These are phyloP conservation scores for Vultur gryphus DNA, from an alignment of 2,797 vertebrate species.

Conservation along the genomic window DNA sequence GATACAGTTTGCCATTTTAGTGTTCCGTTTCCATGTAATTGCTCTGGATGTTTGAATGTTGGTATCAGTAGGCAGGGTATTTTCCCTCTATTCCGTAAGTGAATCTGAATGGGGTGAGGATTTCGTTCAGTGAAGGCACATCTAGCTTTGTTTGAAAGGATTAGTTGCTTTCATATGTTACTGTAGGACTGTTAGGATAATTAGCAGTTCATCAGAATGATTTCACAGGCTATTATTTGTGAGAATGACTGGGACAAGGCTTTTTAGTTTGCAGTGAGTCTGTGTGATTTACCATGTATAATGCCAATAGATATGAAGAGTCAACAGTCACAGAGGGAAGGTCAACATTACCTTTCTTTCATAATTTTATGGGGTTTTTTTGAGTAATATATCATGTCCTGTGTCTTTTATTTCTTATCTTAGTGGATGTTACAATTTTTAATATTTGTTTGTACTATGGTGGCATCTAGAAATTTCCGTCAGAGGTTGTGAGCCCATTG, in stretches of 20 bases:
- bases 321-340: conserved; percentile 1
- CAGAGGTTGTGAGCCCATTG: neutral
- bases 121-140: neutral
- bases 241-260: conserved; percentile 1
- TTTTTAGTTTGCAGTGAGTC: conserved; percentile 19
- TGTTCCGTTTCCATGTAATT: neutral
- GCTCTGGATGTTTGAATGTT: neutral
- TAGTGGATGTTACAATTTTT: neutral
- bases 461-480: neutral
- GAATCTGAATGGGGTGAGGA: conserved; percentile 5
- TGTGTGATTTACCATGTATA: conserved; percentile 24
- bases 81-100: neutral
- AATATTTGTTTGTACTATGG: neutral
- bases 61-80: neutral
- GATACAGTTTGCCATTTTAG: conserved; percentile 5
- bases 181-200: conserved; percentile 23
- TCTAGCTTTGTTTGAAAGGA: conserved; percentile 1
- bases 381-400: neutral
- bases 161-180: conserved; percentile 34
- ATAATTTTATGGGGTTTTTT: neutral
- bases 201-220: conserved; percentile 31
- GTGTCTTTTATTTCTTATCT: neutral
- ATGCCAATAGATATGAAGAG: conserved; percentile 30
- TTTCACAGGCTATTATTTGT: conserved; percentile 18
- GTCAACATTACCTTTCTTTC: conserved; percentile 26